Evolutionary conservation across 2,888 invertebrate genomes (phyloP), one percentile per base, ranked within the genome.

Genomic region (Isotomurus palustris): DNA sequence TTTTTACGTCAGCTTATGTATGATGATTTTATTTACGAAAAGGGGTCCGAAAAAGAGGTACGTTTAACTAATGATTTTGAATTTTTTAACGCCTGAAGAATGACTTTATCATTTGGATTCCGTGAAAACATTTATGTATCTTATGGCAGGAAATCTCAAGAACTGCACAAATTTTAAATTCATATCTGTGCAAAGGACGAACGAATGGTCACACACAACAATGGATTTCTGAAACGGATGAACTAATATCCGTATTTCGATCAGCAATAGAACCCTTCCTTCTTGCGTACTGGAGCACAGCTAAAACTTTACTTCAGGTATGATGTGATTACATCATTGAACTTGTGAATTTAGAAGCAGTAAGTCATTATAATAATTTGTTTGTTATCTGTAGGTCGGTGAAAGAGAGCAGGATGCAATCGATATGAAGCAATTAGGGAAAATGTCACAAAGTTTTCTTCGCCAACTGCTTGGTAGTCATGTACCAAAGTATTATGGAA

Each of bases 401-500:
- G 10, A 8, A 40, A 8, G 40, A 17, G 10, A 12, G 10, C 14
- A 24, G 21, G 51, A 53, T 29, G 62, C 63, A 32, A 50, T 43
- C 40, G 65, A 64, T 54, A 53, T 60, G 24, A 69, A 69, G 45
- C 53, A 62, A 12, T 56, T 67, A 49, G 65, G 67, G 25, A 65
- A 64, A 45, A 43, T 60, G 55, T 60, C 59, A 38, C 69, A 69
- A 55, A 56, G 58, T 27, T 63, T 55, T 45, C 40, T 69, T 49
- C 56, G 51, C 28, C 60, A 64, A n/a, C 53, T 61, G 28, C 53
- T 69, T 32, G 57, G 58, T 38, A 53, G 48, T 32, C 43, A 53
- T 43, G 22, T 67, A 17, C 56, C 59, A n/a, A 61, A 52, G n/a
- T 60, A 66, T 32, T 69, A 61, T 51, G 69, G 69, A 28, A 62